Base-by-base conservation (phyloP, 2,797 vertebrate genomes). In the Alectoris magna region DNA sequence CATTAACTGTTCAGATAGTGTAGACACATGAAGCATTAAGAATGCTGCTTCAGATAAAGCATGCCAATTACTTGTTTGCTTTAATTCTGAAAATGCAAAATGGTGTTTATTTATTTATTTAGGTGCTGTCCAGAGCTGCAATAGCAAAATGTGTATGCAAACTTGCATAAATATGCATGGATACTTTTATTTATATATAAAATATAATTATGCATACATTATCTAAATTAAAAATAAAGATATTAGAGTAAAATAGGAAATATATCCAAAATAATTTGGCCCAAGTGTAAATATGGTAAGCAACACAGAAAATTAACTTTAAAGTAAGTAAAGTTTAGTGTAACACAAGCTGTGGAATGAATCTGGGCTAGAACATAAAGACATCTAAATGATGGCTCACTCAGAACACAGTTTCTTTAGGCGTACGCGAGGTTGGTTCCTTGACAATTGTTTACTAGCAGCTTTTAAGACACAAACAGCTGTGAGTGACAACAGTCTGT, bases 401-500 rank as follows among this genome's bases (percentile, higher is more conserved):
- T 91, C 80, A 90, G 91, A 95, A 88, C 90, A 94, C 87, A 87
- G 75, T 92, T 94, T 93, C 91, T 66, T 94, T 87, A 91, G 81
- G 84, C 96, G 67, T 91, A 94, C 55, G 63, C 90, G 90, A 95
- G 90, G 92, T 86, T 85, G 74, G 90, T 95, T 96, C 88, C 83
- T 94, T 96, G 77, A 95, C 90, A 94, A 94, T 91, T 96, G 89
- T 97, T 97, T 97, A 96, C 94, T 95, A 95, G 87, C 92, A 94
- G 92, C 88, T 96, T 96, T 95, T 96, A 96, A 96, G 91, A 89
- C 88, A 96, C 73, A 96, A 95, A 96, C 91, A 96, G 92, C 91
- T 96, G 83, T 96, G 94, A 97, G 94, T 96, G 96, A 94, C 94
- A 97, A 94, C 90, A 95, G 79, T 95, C 94, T 96, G 94, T 97